Base-by-base conservation (phyloP, 2,113 vertebrate genomes). In the Hepsetus odoe region DNA sequence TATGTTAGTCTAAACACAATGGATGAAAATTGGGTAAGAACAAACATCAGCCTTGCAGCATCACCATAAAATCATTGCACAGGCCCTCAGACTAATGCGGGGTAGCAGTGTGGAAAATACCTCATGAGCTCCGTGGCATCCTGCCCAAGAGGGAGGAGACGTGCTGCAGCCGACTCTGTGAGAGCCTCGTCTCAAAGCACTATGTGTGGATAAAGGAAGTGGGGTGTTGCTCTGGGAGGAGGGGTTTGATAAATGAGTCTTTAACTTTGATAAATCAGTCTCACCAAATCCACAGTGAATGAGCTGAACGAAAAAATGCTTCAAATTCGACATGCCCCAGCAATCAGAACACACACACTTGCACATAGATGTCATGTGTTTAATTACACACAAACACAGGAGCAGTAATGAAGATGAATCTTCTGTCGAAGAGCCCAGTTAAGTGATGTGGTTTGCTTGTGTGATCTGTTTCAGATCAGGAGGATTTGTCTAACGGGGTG, bases 401-500 rank as follows among this genome's bases (percentile, higher is more conserved):
- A 44, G 20, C 58, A 72, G 40, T 76, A 76, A 80, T 61, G 61
- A 59, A 33, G 67, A 76, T 72, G 53, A 80, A 83, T 80, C 77
- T 55, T 67, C 72, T 68, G 77, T 76, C 73, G 49, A 58, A 61
- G 40, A 72, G 67, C 42, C 11, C 26, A 64, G n/a, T 53, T 73
- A 79, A 82, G 72, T 84, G 76, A 81, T 62, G 46, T 61, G 69
- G 64, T n/a, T n/a, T n/a, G n/a, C n/a, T n/a, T n/a, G n/a, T n/a
- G n/a, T n/a, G n/a, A n/a, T n/a, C 40, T 74, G 72, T 24, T 70
- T 66, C 58, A n/a, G 44, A 79, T 68, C 28, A 70, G n/a, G 7
- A 64, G 65, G 49, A 51, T 76, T 69, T 42, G 1, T 65, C 35
- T 11, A n/a, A 33, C 18, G n/a, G 61, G 4, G 38, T 73, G 33